Evolutionary conservation across 2,797 vertebrate species (phyloP).

Genomic region (Aplochiton taeniatus): DNA sequence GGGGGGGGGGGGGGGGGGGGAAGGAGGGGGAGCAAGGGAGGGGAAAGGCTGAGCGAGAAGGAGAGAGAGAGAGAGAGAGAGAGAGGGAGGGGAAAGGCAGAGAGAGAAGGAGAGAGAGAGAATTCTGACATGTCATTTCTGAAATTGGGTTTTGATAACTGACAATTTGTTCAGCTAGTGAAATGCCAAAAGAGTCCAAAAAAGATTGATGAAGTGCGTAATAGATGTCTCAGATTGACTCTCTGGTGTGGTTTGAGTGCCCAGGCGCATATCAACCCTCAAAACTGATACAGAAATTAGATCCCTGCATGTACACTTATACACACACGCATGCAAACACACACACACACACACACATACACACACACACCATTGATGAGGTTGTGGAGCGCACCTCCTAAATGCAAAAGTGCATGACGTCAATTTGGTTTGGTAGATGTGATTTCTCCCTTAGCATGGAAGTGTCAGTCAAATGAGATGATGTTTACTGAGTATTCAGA

Average conservation of each 20-base stretch:
- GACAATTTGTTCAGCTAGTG: constrained; percentile 81
- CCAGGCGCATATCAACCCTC: constrained; percentile 64
- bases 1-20: too few relatives aligned
- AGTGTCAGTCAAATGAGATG: constrained; percentile 52
- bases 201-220: constrained; percentile 82
- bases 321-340: background rate
- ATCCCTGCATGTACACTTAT: constrained; percentile 38
- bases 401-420: constrained; percentile 65
- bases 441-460: constrained; percentile 65
- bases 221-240: constrained; percentile 78
- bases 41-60: too few relatives aligned
- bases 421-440: constrained; percentile 64
- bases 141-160: constrained; percentile 85
- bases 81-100: constrained; percentile 26
- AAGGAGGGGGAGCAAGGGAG: too few relatives aligned
- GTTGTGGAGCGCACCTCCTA: constrained; percentile 53
- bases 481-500: background rate
- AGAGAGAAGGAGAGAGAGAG: constrained; percentile 47
- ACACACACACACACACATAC: constrained; percentile 22
- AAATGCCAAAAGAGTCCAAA: constrained; percentile 76
- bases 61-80: background rate
- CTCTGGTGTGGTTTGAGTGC: constrained; percentile 69
- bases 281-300: constrained; percentile 73
- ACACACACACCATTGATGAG: constrained; percentile 2
- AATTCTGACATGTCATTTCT: constrained; percentile 80